Evolutionary conservation across 2,888 invertebrate species (phyloP), one percentile per base, ranked within the genome.

Genomic region (Beris chalybata): DNA sequence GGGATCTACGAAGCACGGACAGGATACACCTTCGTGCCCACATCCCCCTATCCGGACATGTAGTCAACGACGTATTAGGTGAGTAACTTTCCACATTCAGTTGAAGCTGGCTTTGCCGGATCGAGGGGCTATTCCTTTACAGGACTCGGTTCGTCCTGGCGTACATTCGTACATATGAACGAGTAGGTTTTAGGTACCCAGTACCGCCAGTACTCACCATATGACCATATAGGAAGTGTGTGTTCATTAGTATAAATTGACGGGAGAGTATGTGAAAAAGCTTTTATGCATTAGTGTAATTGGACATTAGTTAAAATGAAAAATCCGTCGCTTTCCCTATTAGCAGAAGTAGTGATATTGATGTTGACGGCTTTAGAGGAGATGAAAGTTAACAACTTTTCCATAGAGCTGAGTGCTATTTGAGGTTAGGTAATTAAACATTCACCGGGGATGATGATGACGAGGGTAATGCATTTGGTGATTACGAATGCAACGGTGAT

Each of bases 271-370:
- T 73, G 71, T 71, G 72, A 70, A 72, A 73, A 73, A 72, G 72
- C 72, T 73, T 72, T 72, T 72, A 72, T 72, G 71, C 73, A 73
- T 73, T 73, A 73, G 72, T 72, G 71, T 72, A 73, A 73, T 73
- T 73, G 73, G 72, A 73, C 73, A 73, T 73, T 73, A 73, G 73
- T 72, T 71, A 72, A 73, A 73, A 73, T 73, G 73, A 73, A 73
- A 72, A 73, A 73, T 72, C 71, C 71, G 70, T 73, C 71, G 70
- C 71, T 71, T 67, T 70, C 59, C 68, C 58, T 70, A 69, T 65
- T 69, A 68, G 68, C 58, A 64, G 64, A 64, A 67, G 69, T 68
- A 68, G 66, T 67, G 64, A 69, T 54, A 70, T 71, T 70, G 69
- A 69, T 71, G 71, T 67, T 67, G 67, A 67, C 54, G 65, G 56